Percentiles rank a stretch among this genome's conserved stretches.
Evolutionary conservation across 2,888 invertebrate genomes (phyloP).

Genomic region (Caenorhabditis panamensis): DNA sequence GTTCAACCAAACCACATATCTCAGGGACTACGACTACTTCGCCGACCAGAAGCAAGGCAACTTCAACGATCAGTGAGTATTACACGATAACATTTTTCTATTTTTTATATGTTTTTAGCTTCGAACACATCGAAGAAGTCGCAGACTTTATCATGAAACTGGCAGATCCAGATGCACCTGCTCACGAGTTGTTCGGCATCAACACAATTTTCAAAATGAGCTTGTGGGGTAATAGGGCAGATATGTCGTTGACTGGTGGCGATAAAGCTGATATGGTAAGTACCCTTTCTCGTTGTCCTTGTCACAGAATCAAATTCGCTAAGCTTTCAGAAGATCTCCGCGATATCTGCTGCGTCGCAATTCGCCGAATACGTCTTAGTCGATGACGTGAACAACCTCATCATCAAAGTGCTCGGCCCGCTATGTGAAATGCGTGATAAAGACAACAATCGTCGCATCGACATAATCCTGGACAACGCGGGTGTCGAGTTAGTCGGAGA

Average conservation of each 20-base stretch:
- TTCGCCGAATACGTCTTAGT: constrained; percentile 52
- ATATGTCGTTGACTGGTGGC: constrained; percentile 90
- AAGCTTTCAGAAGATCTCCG: constrained; percentile 38
- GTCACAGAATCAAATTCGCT: background rate
- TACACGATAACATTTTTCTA: background rate
- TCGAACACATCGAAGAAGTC: constrained; percentile 60
- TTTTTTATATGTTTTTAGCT: constrained; percentile 28
- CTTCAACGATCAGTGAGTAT: constrained; percentile 82
- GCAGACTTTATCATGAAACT: constrained; percentile 42
- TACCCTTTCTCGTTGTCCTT: background rate
- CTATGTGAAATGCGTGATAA: constrained; percentile 24
- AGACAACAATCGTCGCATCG: constrained; percentile 69
- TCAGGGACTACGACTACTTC: constrained; percentile 89
- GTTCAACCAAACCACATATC: constrained; percentile 76
- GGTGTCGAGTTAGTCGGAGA: constrained; percentile 95
- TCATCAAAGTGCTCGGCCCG: constrained; percentile 18
- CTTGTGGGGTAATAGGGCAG: constrained; percentile 96
- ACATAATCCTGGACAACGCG: constrained; percentile 91
- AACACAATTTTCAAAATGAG: constrained; percentile 82
- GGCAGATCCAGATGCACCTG: constrained; percentile 44
- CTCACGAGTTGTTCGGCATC: constrained; percentile 47
- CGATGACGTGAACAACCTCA: constrained; percentile 44
- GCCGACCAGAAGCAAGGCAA: constrained; percentile 87
- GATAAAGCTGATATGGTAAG: constrained; percentile 57
- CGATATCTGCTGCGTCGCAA: constrained; percentile 41